Percentiles rank a stretch among this genome's conserved stretches.
These are phyloP conservation scores for Heliconius ismenius DNA, from an alignment of 2,888 invertebrate species.

Conservation along the genomic window DNA sequence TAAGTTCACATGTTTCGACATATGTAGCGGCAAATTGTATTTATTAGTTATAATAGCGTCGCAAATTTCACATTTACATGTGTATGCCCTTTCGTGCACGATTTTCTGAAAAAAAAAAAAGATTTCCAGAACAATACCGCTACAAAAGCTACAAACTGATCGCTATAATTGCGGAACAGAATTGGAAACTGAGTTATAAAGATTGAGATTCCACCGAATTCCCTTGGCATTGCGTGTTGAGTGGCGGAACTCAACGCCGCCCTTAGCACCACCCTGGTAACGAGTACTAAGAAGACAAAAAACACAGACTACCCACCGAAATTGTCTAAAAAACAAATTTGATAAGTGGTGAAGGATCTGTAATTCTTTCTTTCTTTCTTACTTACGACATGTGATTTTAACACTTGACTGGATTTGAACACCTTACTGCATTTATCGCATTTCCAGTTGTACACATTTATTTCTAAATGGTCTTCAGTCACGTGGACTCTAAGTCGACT, in stretches of 20 bases:
- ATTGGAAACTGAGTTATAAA: no score
- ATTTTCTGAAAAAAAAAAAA: slow-evolving; percentile 49
- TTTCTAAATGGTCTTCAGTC: slow-evolving; percentile 53
- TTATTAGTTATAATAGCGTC: slow-evolving; percentile 45
- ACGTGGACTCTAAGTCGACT: slow-evolving; percentile 53
- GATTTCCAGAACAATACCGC: no score
- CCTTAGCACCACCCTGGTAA: background rate
- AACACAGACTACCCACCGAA: background rate
- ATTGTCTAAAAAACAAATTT: background rate
- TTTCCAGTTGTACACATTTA: slow-evolving; percentile 48
- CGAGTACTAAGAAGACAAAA: background rate
- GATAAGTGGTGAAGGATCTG: no score
- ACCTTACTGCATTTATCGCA: slow-evolving; percentile 55
- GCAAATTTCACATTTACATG: slow-evolving; percentile 59
- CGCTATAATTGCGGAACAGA: no score
- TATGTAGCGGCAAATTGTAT: slow-evolving; percentile 54
- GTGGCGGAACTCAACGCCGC: background rate
- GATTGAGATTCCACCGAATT: background rate
- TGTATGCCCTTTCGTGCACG: slow-evolving; percentile 51
- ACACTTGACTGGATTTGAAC: slow-evolving; percentile 49
- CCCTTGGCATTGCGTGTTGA: background rate
- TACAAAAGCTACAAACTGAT: no score
- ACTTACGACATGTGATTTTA: slow-evolving; percentile 61
- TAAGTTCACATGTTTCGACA: slow-evolving; percentile 53
- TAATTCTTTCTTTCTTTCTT: background rate